Conservation (phyloP, 2,113 vertebrate species). For the Cottus gobio region DNA sequence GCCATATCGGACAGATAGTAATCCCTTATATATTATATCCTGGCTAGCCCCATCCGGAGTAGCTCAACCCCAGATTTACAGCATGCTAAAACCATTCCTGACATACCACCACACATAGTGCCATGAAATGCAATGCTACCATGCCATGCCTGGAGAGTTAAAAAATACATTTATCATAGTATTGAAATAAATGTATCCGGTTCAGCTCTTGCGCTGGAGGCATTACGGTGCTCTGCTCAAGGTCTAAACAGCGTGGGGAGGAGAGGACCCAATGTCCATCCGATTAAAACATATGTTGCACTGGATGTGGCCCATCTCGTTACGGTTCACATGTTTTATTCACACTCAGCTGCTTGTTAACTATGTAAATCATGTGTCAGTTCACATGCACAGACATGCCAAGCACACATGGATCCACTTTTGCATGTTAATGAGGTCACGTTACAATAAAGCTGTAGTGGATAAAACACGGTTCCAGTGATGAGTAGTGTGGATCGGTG, state of each 20-base stretch:
- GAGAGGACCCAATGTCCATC: conserved; percentile 6
- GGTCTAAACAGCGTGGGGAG: neutral
- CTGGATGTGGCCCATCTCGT: conserved; percentile 55
- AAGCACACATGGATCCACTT: conserved; percentile 76
- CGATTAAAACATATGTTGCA: conserved; percentile 67
- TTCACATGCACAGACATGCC: conserved; percentile 68
- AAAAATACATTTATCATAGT: conserved; percentile 16
- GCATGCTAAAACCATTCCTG: conserved; percentile 18
- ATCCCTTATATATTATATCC: conserved; percentile 43
- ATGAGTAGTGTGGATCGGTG: neutral
- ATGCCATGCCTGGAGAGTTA: neutral
- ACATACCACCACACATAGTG: conserved; percentile 1
- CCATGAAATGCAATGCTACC: conserved; percentile 20
- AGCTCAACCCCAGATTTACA: conserved; percentile 41
- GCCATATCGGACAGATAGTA: conserved; percentile 32
- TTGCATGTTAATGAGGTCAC: conserved; percentile 75
- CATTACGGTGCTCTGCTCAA: conserved; percentile 22
- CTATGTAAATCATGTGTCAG: conserved; percentile 76
- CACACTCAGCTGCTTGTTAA: conserved; percentile 69
- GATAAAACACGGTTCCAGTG: conserved; percentile 13
- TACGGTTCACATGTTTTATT: conserved; percentile 74
- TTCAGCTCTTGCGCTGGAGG: conserved; percentile 16
- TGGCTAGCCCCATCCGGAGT: neutral
- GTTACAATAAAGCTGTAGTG: conserved; percentile 29
- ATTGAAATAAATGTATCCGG: conserved; percentile 18